phyloP scores from a whole-genome alignment of 2,797 vertebrate species.

The Mus spretus region DNA sequence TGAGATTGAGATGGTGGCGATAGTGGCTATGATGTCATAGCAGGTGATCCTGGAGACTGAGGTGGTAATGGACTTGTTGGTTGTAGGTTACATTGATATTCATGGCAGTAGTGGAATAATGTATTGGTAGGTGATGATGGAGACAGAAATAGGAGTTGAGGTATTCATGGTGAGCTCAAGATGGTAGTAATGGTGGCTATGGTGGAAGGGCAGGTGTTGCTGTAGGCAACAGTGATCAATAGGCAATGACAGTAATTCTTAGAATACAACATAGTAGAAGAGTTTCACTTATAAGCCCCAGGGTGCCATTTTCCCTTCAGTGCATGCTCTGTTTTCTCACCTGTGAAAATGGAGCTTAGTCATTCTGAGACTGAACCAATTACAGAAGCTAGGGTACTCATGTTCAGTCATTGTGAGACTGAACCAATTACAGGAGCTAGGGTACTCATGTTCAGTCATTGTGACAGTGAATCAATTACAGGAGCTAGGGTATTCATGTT shows the following conservation, averaged over 20 bases:
- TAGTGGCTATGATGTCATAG: neutral
- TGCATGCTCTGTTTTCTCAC: neutral
- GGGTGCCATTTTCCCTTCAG: neutral
- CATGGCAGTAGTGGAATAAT: neutral
- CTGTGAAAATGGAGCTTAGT: neutral
- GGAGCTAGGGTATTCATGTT: neutral
- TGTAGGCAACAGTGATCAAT: neutral
- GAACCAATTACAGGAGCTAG: neutral
- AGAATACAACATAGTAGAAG: neutral
- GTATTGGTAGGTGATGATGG: neutral
- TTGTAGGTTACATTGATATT: neutral
- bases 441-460: neutral
- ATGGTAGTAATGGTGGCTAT: neutral
- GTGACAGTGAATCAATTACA: neutral
- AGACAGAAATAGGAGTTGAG: neutral
- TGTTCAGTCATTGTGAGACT: neutral
- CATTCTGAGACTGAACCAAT: neutral
- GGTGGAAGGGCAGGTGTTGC: neutral
- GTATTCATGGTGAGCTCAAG: neutral
- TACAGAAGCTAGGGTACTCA: neutral
- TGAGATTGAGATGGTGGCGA: neutral
- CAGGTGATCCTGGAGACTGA: neutral
- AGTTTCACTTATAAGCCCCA: accelerated
- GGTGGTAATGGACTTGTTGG: neutral
- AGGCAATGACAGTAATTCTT: neutral